Base-by-base conservation (phyloP, 2,113 vertebrate species). In the Xenotilapia caudafasciata region DNA sequence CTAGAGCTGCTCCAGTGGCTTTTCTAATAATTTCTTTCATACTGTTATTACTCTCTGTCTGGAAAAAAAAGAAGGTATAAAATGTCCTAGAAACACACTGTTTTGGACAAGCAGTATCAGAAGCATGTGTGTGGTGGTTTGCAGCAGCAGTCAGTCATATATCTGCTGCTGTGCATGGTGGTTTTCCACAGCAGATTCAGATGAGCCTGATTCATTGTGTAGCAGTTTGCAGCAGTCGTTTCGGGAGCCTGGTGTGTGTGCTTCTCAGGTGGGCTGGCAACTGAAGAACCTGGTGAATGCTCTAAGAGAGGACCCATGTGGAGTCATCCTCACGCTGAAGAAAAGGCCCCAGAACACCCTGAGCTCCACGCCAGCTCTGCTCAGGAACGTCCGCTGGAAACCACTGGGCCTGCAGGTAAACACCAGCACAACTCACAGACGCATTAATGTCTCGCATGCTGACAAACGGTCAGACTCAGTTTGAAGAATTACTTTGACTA, bases 341-440 rank as follows among this genome's bases (percentile, higher is more conserved):
- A 97, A 98, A 87, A 96, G 97, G 73, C 98, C 97, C 17, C 97
- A 98, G 95, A 98, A 97, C 73, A 98, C 96, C 1, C 92, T 97
- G 88, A 97, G 97, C 83, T 97, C 97, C 70, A 97, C 97, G n/a
- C 97, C 97, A 14, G 97, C 97, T 35, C 95, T 98, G 82, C 96
- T 98, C 92, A 97, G 98, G 94, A 98, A 98, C 6, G 97, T 98
- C 42, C 96, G 97, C 90, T 98, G 97, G 97, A 98, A 98, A 90
- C 97, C 97, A 3, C 96, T 98, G 21, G 97, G 97, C 17, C 96
- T 98, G 42, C 97, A 98, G 97, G 97, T 97, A 96, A 95, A 88
- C 49, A 45, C 8, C 83, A 55, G 10, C 23, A 28, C 31, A 19
- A 33, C 35, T 80, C 40, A 26, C 17, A 17, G 14, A 35, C 2